Evolutionary conservation across 2,888 invertebrate genomes (phyloP), one percentile per base, ranked within the genome.

Genomic region (Tenthredo amoena): DNA sequence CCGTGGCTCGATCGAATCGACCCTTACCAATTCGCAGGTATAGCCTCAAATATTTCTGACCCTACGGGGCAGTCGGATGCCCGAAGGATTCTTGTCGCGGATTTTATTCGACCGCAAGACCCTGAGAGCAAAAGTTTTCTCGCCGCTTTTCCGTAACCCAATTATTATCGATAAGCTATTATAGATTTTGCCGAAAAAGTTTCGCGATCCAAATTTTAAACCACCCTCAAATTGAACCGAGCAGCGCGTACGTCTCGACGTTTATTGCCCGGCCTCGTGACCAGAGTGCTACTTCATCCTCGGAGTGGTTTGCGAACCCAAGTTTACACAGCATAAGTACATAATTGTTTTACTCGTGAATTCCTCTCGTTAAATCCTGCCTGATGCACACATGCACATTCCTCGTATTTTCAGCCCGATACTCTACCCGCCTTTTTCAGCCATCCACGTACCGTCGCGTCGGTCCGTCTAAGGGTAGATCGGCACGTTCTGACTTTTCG

Each of bases 321-420:
- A 55, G 77, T 77, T 81, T 81, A 40, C 62, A 40, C 26, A 62
- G 37, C 81, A 81, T 81, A 58, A 81, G 58, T 81, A 81, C 62
- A 81, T 81, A 62, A 81, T 81, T 81, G 81, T 81, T 81, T 62
- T 62, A 81, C 81, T 62, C 58, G 50, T 4, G 40, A 21, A 81
- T 81, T 81, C 1, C 37, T 21, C 81, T 62, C 62, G 77, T 77
- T 77, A 34, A 77, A 77, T 43, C 43, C 72, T 74, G 12, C 21
- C 72, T 72, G n/a, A n/a, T n/a, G 43, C 40, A 40, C 10, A 12
- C 43, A 12, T n/a, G 43, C 10, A 15, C 12, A 74, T 74, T 43
- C 21, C 72, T 74, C 2, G 21, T 21, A 21, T 72, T 68, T 68
- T 34, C 18, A 65, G 9, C 65, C 31, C 15, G 15, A 31, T 15